Conservation (phyloP, 2,797 vertebrate genomes). For the Ptychobarbus kaznakovi region DNA sequence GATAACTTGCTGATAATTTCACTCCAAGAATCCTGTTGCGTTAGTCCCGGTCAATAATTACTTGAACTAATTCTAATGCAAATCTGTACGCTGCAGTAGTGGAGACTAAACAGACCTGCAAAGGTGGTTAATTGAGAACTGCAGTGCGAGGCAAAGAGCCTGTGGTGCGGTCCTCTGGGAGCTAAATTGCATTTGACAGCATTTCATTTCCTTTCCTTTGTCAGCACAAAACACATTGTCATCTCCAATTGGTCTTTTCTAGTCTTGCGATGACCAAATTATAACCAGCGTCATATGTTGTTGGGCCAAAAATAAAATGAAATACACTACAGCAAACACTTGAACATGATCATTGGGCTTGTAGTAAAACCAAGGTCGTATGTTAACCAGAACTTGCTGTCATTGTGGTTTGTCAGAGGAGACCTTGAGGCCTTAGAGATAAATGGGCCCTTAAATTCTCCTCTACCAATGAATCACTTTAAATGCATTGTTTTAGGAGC, state of each 20-base stretch:
- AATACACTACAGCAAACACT: not conserved
- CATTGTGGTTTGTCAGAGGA: constrained; percentile 17
- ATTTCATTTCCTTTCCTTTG: constrained; percentile 26
- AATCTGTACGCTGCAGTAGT: not conserved
- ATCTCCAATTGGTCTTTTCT: not conserved
- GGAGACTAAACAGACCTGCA: not conserved
- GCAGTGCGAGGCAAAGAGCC: not conserved
- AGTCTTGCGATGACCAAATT: not conserved
- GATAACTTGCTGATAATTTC: not conserved
- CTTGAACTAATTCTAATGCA: not conserved
- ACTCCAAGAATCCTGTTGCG: not conserved
- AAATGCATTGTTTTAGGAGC: constrained; percentile 54
- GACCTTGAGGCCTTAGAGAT: constrained; percentile 38
- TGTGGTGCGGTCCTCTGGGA: not conserved
- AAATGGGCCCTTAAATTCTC: constrained; percentile 12
- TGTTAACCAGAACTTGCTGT: constrained; percentile 13
- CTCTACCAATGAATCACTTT: constrained; percentile 40
- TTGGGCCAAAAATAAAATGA: not conserved
- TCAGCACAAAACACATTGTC: constrained; percentile 9
- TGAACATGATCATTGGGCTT: not conserved
- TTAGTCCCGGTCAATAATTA: not conserved
- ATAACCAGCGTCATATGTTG: constrained; percentile 10
- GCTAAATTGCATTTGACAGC: constrained; percentile 13
- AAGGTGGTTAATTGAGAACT: constrained; percentile 32
- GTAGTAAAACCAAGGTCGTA: constrained; percentile 15